A percentile compares a stretch with the other conserved stretches of the same genome.
Evolutionary conservation across 2,888 invertebrate species (phyloP).

Genomic region (Crepidodera aurea): DNA sequence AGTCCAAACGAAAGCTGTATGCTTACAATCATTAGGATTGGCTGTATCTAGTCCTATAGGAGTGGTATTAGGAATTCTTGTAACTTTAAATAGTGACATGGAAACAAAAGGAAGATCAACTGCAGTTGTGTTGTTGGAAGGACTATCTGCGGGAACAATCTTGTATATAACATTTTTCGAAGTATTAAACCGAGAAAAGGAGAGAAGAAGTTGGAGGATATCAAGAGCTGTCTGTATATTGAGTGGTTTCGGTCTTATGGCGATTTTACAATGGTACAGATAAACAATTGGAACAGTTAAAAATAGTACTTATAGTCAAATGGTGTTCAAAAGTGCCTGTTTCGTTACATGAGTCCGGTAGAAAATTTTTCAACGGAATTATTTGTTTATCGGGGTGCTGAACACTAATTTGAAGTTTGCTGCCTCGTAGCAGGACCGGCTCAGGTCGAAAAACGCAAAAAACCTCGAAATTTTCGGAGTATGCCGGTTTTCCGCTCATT

Average conservation of each 20-base stretch:
- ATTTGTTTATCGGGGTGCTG: too few species aligned
- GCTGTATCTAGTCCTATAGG: constrained; percentile 64
- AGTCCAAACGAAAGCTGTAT: constrained; percentile 56
- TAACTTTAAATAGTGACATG: constrained; percentile 58
- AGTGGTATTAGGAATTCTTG: constrained; percentile 61
- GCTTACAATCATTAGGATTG: constrained; percentile 61
- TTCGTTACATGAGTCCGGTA: too few species aligned
- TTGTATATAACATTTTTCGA: constrained; percentile 66
- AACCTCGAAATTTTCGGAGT: too few species aligned
- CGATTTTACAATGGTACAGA: constrained; percentile 48
- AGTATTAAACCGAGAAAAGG: constrained; percentile 62
- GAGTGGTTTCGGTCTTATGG: constrained; percentile 59
- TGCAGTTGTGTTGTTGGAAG: constrained; percentile 61
- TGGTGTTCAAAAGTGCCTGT: too few species aligned
- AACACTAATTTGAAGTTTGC: too few species aligned
- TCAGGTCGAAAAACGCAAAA: too few species aligned
- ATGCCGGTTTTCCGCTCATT: too few species aligned
- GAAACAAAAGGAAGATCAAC: constrained; percentile 58
- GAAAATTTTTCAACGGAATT: too few species aligned
- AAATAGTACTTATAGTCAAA: too few species aligned
- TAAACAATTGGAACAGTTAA: too few species aligned
- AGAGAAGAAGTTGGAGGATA: constrained; percentile 56
- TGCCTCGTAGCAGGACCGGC: too few species aligned
- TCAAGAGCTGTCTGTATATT: constrained; percentile 56
- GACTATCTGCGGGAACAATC: constrained; percentile 64